Percentiles rank a stretch among this genome's conserved stretches.
Evolutionary conservation across 2,113 vertebrate genomes (phyloP).

Genomic region (Pitta sordida): DNA sequence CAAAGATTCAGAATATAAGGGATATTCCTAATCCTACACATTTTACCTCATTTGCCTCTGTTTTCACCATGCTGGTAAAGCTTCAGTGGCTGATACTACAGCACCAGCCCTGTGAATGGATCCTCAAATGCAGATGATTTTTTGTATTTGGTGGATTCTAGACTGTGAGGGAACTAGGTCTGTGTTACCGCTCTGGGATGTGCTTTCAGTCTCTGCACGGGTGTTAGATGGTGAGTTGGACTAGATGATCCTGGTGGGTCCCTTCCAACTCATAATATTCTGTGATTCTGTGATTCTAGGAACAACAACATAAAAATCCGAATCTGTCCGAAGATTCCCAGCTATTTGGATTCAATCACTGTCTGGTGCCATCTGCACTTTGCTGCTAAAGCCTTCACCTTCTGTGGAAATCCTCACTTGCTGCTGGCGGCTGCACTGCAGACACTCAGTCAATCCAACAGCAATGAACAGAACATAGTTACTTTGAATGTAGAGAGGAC

Average conservation of each 20-base stretch:
- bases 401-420: neutral
- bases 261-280: too few relatives aligned
- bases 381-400: neutral
- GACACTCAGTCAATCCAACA: neutral
- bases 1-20: neutral
- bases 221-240: too few relatives aligned
- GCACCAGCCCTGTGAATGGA: neutral
- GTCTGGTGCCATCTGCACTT: neutral
- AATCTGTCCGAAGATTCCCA: neutral
- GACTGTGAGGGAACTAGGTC: too few relatives aligned
- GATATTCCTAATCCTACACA: neutral
- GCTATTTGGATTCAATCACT: neutral
- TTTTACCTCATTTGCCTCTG: neutral
- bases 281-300: neutral
- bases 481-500: conserved; percentile 8
- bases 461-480: conserved; percentile 16
- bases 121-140: neutral
- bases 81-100: neutral
- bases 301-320: neutral
- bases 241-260: too few relatives aligned
- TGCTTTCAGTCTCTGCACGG: too few relatives aligned
- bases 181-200: too few relatives aligned
- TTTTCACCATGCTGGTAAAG: neutral
- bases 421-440: conserved; percentile 13
- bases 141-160: neutral